A percentile compares a stretch with the other conserved stretches of the same genome.
Evolutionary conservation across 2,113 vertebrate genomes (phyloP).

Genomic region (Hepsetus odoe): DNA sequence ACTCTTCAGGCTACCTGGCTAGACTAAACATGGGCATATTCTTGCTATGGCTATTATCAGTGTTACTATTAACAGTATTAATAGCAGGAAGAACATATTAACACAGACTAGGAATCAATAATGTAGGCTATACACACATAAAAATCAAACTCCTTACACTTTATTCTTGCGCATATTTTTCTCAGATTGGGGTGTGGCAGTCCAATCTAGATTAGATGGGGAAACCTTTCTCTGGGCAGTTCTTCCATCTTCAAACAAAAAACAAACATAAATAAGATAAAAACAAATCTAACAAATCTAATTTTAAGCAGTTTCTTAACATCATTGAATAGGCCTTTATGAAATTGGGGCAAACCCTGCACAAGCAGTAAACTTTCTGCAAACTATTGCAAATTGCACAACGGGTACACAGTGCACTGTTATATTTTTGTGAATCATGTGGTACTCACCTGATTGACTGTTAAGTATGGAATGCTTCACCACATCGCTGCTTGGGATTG

Average conservation of each 20-base stretch:
- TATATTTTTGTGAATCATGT: neutral
- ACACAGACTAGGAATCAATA: too few relatives aligned
- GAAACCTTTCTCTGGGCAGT: conserved; percentile 50
- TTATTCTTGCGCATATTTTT: conserved; percentile 75
- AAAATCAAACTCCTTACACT: conserved; percentile 74
- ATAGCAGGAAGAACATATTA: too few relatives aligned
- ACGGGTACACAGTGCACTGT: too few relatives aligned
- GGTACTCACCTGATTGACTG: conserved; percentile 77
- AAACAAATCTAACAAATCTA: neutral
- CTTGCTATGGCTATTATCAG: too few relatives aligned
- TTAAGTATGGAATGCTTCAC: conserved; percentile 88
- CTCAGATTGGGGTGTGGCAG: conserved; percentile 62
- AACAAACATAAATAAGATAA: conserved; percentile 22
- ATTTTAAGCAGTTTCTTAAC: too few relatives aligned
- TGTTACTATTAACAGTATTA: too few relatives aligned
- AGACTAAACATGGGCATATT: too few relatives aligned
- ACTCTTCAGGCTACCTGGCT: too few relatives aligned
- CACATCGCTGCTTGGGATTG: conserved; percentile 80
- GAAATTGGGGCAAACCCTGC: neutral
- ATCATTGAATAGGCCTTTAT: neutral
- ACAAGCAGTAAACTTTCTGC: neutral
- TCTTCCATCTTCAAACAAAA: conserved; percentile 55
- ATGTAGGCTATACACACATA: neutral
- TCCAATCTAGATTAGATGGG: conserved; percentile 23
- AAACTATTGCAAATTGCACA: neutral